phyloP scores from a whole-genome alignment of 1,140 invertebrate species.

The silkworm (Bombyx mori) region ASM3026992v2 NC_085124.1:3307501-3308000 shows the following conservation, averaged over 20 bases:
- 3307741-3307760: slow-evolving; percentile 34
- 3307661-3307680: slow-evolving; percentile 35
- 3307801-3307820: slow-evolving; percentile 43
- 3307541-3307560: slow-evolving; percentile 30
- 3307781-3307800: slow-evolving; percentile 14
- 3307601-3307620: slow-evolving; percentile 30
- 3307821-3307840: slow-evolving; percentile 46
- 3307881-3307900: slow-evolving; percentile 42
- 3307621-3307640: slow-evolving; percentile 41
- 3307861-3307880: slow-evolving; percentile 40
- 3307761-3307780: slow-evolving; percentile 36
- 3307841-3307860: slow-evolving; percentile 29
- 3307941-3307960: slow-evolving; percentile 27
- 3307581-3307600: slow-evolving; percentile 15
- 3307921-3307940: slow-evolving; percentile 17
- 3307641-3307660: slow-evolving; percentile 37
- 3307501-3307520: too few species aligned
- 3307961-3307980: slow-evolving; percentile 20
- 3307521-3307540: slow-evolving; percentile 7
- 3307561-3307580: slow-evolving; percentile 17
- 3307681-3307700: slow-evolving; percentile 23
- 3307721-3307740: slow-evolving; percentile 25
- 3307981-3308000: slow-evolving; percentile 17
- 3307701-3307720: slow-evolving; percentile 23
- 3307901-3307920: slow-evolving; percentile 18